A percentile compares a stretch with the other conserved stretches of the same genome.
Evolutionary conservation across 2,113 vertebrate genomes (phyloP).

Genomic region (Romanogobio albipinnatus): DNA sequence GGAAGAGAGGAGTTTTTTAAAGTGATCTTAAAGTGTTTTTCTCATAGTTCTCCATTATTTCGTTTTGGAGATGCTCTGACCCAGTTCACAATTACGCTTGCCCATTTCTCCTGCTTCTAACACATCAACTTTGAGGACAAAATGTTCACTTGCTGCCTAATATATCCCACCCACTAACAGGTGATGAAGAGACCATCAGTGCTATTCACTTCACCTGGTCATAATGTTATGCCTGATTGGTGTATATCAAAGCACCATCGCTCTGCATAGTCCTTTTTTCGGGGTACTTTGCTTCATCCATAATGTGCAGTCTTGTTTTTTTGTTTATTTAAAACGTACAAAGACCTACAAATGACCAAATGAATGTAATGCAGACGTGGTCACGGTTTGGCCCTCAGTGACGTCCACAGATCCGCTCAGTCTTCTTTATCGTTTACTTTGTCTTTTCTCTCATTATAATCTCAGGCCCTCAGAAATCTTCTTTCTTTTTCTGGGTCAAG

Average conservation of each 20-base stretch:
- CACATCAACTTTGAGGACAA: no score
- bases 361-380: background rate
- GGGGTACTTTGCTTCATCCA: background rate
- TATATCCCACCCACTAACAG: no score
- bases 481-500: constrained; percentile 49
- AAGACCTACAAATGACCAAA: background rate
- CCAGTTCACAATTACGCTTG: no score
- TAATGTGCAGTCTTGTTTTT: background rate
- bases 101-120: no score
- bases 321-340: background rate
- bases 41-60: no score
- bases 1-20: no score
- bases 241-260: background rate
- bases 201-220: no score
- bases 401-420: background rate
- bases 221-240: no score
- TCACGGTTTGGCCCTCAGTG: background rate
- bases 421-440: background rate
- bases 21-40: no score
- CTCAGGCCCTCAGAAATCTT: constrained; percentile 14
- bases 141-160: no score
- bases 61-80: no score
- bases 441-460: constrained; percentile 21
- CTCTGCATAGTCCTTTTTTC: background rate
- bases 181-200: no score